Base-by-base conservation (phyloP, 2,113 vertebrate species). In the Semnopithecus entellus region DNA sequence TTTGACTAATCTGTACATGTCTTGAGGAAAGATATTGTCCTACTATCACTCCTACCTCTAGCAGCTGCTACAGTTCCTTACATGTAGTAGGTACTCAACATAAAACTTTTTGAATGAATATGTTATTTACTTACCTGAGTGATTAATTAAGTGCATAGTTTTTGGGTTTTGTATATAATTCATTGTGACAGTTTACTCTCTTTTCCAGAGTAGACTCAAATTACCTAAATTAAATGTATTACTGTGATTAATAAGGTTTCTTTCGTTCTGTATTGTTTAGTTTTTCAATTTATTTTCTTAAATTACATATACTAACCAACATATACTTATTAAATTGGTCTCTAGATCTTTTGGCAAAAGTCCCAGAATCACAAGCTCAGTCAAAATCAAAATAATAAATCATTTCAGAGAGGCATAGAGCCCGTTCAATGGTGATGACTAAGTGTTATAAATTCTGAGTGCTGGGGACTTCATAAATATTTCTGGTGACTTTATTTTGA, bases 281-380 rank as follows among this genome's bases (percentile, higher is more conserved):
- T 55, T 91, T 96, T 96, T 57, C 43, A 88, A 88, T 86, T 84
- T 78, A 57, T 94, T 92, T 88, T 96, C 32, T 86, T 86, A 96
- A 93, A 95, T 95, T 64, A 48, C 20, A 86, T 48, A 88, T 81
- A 45, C 13, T 57, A 79, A 86, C 48, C 48, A 88, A 85, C 70
- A 75, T 91, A 23, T 72, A 82, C 57, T 95, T 85, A 59, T 82
- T 89, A 86, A 91, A 68, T 35, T 82, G 45, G 25, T 78, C n/a
- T 87, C 14, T 52, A 72, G 18, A 94, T 91, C n/a, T 43, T 91
- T 27, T 96, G 94, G 66, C 43, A 91, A 94, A 72, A 10, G 40
- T 87, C 76, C 83, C 25, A 95, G 82, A 91, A 75, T 6, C 35
- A 95, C 43, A 72, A 61, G 14, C 45, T 79, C 25, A 43, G 52